These are phyloP conservation scores for Pocillopora damicornis DNA, from an alignment of 64 coral and sea anemone species.

Conservation along the genomic window DNA sequence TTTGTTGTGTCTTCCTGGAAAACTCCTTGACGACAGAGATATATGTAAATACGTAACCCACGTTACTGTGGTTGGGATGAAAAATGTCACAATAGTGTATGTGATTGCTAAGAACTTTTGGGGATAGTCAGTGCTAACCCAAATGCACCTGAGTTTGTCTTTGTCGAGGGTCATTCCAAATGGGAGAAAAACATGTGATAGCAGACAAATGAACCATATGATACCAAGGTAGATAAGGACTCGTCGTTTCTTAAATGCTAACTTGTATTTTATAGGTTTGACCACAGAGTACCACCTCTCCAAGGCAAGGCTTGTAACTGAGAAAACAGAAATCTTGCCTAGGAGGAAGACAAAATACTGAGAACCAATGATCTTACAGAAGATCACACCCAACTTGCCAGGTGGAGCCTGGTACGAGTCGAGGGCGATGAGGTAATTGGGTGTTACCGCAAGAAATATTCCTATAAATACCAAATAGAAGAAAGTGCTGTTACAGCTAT, in stretches of 20 bases:
- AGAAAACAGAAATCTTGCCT: constrained; percentile 52
- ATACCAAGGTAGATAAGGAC: constrained; percentile 41
- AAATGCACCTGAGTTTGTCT: constrained; percentile 6
- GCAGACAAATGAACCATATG: constrained; percentile 35
- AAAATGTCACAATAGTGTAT: constrained; percentile 64
- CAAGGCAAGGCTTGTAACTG: constrained; percentile 59
- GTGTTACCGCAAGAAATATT: constrained; percentile 16
- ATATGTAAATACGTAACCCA: constrained; percentile 65
- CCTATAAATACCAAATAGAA: neutral
- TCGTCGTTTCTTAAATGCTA: constrained; percentile 29
- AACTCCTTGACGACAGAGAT: constrained; percentile 22
- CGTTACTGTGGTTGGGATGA: constrained; percentile 43
- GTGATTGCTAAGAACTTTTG: constrained; percentile 9
- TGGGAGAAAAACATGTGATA: neutral
- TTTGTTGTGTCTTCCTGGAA: constrained; percentile 15
- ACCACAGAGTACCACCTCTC: constrained; percentile 80
- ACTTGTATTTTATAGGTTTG: constrained; percentile 62
- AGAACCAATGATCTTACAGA: constrained; percentile 29
- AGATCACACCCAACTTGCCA: neutral
- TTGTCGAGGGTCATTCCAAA: constrained; percentile 32
- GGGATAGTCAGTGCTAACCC: neutral
- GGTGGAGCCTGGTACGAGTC: constrained; percentile 1
- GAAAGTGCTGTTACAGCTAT: no score
- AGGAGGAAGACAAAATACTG: constrained; percentile 65
- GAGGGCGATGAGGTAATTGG: neutral